Percentiles rank a stretch among this genome's conserved stretches.
These are phyloP conservation scores for Sorex araneus DNA, from an alignment of 2,113 vertebrate species.

Conservation along the genomic window DNA sequence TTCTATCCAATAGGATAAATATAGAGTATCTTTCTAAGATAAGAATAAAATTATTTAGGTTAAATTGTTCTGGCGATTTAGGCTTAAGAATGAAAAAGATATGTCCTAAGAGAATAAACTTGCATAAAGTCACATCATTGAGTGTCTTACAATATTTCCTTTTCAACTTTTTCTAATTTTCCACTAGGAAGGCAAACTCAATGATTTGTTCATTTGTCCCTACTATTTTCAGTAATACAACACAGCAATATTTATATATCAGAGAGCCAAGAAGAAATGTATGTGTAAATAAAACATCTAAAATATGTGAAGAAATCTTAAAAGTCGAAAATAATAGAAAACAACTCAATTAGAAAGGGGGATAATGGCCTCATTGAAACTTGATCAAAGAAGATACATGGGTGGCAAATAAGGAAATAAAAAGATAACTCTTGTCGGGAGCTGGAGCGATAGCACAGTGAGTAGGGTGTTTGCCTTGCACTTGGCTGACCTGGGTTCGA, in stretches of 20 bases:
- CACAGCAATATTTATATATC: not conserved
- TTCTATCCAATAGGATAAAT: not conserved
- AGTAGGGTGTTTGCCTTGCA: too few species aligned
- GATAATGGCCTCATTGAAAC: not conserved
- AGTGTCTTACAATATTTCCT: constrained; percentile 10
- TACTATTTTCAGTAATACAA: not conserved
- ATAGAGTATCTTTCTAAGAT: not conserved
- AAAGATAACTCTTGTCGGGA: too few species aligned
- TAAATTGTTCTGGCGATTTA: constrained; percentile 11
- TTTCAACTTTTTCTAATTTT: constrained; percentile 1
- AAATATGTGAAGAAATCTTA: not conserved
- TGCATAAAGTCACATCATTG: not conserved
- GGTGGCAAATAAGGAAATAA: too few species aligned
- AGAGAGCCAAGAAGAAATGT: constrained; percentile 3
- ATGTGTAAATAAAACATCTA: not conserved
- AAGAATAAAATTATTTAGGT: not conserved
- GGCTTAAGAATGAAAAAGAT: constrained; percentile 4
- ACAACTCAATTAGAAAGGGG: not conserved
- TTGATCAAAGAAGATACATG: too few species aligned
- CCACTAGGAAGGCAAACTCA: not conserved
- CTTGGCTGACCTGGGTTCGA: too few species aligned
- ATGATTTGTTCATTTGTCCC: not conserved
- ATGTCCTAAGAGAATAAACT: not conserved
- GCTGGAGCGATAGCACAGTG: too few species aligned
- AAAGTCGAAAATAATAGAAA: not conserved